These are phyloP conservation scores for Athripsodes cinereus DNA, from an alignment of 2,888 invertebrate species.

Conservation along the genomic window DNA sequence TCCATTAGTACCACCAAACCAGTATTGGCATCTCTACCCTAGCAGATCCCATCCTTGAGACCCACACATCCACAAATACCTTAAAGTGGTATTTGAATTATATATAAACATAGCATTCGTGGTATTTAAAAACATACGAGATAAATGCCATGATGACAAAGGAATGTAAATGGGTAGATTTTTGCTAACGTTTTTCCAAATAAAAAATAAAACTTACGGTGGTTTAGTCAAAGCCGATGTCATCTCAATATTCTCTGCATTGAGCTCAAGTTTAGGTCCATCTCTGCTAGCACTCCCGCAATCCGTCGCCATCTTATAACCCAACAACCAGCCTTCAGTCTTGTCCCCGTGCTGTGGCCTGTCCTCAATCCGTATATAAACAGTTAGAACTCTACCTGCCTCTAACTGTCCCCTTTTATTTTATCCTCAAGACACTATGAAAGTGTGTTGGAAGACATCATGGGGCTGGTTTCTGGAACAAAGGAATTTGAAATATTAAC, in stretches of 20 bases:
- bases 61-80: too few species aligned
- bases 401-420: background rate
- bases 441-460: background rate
- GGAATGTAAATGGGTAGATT: too few species aligned
- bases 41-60: too few species aligned
- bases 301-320: constrained; percentile 23
- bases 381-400: background rate
- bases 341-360: background rate
- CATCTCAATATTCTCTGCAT: constrained; percentile 40
- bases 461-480: background rate
- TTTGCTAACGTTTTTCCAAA: too few species aligned
- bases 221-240: constrained; percentile 36
- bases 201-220: constrained; percentile 30
- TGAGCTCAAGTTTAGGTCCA: constrained; percentile 36
- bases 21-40: background rate
- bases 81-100: too few species aligned
- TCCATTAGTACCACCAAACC: background rate
- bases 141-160: too few species aligned
- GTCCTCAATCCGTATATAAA: background rate
- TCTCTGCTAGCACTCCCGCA: constrained; percentile 35
- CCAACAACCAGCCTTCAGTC: background rate
- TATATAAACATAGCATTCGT: too few species aligned
- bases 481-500: too few species aligned
- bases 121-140: too few species aligned
- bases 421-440: background rate